Evolutionary conservation across 2,888 invertebrate genomes (phyloP), one percentile per base, ranked within the genome.

Genomic region (Aromia moschata): DNA sequence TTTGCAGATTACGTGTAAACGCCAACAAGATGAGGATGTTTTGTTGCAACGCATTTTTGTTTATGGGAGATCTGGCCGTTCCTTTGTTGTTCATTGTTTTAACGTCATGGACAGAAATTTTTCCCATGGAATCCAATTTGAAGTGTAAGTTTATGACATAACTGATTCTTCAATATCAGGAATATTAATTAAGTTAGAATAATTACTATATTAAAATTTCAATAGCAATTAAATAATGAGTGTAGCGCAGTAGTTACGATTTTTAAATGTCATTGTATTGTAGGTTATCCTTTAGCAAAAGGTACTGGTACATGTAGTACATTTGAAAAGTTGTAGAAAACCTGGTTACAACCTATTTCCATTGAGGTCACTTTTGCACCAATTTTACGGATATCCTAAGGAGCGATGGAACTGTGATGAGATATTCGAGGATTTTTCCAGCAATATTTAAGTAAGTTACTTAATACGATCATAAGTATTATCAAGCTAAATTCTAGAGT

Each of bases 21-120:
- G 72, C 83, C 46, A 76, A 79, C 67, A 77, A 75, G 66, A 77
- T 82, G 53, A 70, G 83, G 58, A 76, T 79, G 51, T 75, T 83
- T 61, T 80, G 81, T 63, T 80, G 81, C 58, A 81, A 83, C 66
- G 79, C 80, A 38, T 71, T 83, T 31, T 84, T 82, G 64, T 80
- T 77, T 60, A 75, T 79, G 59, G 78, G 76, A 17, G 66, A 80
- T 41, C 70, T 77, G 36, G 78, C 81, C 10, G 58, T 79, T 5
- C 72, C 77, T 12, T 66, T 81, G 56, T 71, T 84, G 31, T 79
- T 80, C 60, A 73, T 71, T 2, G 77, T 79, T 31, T 65, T 83
- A 9, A 79, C 77, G 14, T 78, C 77, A 33, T 84, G 84, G 84
- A 76, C 79, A 11, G 82, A 83, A 72, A 75, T 83, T 16, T 66